Conservation (phyloP, 30 jellyfish, hydroid and myxozoan genomes). For the Sanderia malayensis region DNA sequence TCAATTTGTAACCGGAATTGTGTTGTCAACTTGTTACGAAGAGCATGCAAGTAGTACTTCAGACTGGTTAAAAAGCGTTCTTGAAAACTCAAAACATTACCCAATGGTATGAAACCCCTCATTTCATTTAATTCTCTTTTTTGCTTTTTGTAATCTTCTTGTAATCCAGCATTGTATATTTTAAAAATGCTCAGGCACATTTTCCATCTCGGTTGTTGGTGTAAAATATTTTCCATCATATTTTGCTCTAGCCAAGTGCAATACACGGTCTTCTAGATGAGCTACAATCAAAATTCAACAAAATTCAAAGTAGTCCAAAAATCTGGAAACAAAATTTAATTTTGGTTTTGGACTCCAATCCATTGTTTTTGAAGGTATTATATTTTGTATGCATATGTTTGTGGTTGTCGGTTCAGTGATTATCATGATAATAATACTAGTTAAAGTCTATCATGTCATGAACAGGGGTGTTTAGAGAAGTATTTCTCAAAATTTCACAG, state of each 20-base stretch:
- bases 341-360: background rate
- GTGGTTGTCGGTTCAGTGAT: no score
- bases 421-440: no score
- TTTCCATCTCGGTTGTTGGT: no score
- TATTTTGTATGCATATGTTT: no score
- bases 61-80: background rate
- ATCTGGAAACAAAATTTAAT: constrained; percentile 32
- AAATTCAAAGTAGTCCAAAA: background rate
- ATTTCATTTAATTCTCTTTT: no score
- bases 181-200: no score
- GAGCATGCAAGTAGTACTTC: background rate
- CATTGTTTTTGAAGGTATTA: background rate
- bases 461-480: no score
- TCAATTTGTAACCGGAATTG: background rate
- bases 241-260: constrained; percentile 22
- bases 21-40: background rate
- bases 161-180: no score
- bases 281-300: constrained; percentile 10
- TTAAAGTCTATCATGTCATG: no score
- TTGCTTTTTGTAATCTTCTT: no score
- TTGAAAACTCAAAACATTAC: background rate
- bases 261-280: background rate
- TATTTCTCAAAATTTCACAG: no score
- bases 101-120: constrained; percentile 9
- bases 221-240: no score